Base-by-base conservation (phyloP, 1,140 invertebrate genomes). In the Brachionus sp. region DNA sequence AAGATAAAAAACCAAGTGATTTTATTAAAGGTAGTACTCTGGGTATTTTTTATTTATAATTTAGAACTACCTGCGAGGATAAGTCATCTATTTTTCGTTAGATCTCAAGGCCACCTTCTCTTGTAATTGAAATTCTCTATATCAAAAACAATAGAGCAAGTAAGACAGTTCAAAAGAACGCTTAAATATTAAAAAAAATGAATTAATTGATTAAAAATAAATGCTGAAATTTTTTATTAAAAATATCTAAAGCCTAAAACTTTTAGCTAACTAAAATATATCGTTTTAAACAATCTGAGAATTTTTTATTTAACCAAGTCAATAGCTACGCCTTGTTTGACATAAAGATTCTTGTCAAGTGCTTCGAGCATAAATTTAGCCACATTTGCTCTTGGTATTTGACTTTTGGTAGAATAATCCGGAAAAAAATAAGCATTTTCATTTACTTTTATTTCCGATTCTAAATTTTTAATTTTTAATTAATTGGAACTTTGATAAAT, bases 281-380 rank as follows among this genome's bases (percentile, higher is more conserved):
- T 29, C 29, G 9, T 57, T 19, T 57, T 19, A 57, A 57, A 25
- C 16, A 57, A 57, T 6, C 3, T 0, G 19, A 19, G 3, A 19
- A 9, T 23, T 12, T 66, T 33, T 70, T 70, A 70, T 83, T 83
- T 83, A 16, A 29, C 23, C n/a, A 70, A 50, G 73, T 73, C 82
- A n/a, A 83, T 53, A 3, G 68, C 66, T 12, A 83, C 66, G 13
- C 64, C 82, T 77, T 73, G 44, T 57, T 57, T 70, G 10, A 75
- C 19, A n/a, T 83, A 86, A 10, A 84, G 44, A 7, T 84, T 39
- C 0, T 84, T 84, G 13, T 66, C 66, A 37, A 86, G 39, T 78
- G 73, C 78, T 29, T 83, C 42, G 10, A 86, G 57, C 85, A 86
- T 86, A 78, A 86, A 86, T 46, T 83, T 83, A 3, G 84, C 86